These are phyloP conservation scores for Euura lappo DNA, from an alignment of 1,140 invertebrate genomes.

Conservation along the genomic window DNA sequence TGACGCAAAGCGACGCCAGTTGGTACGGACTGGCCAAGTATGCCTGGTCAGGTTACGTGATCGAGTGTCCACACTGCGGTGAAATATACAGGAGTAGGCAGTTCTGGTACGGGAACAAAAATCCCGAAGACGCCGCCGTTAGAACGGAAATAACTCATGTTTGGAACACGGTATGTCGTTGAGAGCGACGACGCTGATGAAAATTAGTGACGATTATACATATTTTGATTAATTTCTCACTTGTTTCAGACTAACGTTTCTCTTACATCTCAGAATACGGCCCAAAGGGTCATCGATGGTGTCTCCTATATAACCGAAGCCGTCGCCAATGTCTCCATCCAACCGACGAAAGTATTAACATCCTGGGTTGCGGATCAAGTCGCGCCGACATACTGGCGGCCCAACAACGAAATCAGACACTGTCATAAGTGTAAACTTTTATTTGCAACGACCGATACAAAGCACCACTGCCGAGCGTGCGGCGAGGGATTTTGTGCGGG, in stretches of 20 bases:
- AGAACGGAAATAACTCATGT: slow-evolving; percentile 77
- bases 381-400: slow-evolving; percentile 82
- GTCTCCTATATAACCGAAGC: slow-evolving; percentile 75
- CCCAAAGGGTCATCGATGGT: slow-evolving; percentile 77
- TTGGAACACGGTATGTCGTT: slow-evolving; percentile 74
- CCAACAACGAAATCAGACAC: slow-evolving; percentile 77
- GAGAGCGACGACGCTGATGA: not conserved
- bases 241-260: slow-evolving; percentile 40
- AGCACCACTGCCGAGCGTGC: slow-evolving; percentile 83
- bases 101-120: slow-evolving; percentile 86
- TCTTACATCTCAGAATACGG: slow-evolving; percentile 69
- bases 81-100: slow-evolving; percentile 83
- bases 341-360: slow-evolving; percentile 72
- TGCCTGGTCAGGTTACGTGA: slow-evolving; percentile 82
- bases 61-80: slow-evolving; percentile 83
- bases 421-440: slow-evolving; percentile 70
- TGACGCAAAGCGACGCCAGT: slow-evolving; percentile 69
- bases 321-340: slow-evolving; percentile 71
- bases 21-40: slow-evolving; percentile 79
- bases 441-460: slow-evolving; percentile 63
- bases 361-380: slow-evolving; percentile 79
- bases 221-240: slow-evolving; percentile 20
- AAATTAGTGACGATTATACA: slow-evolving; percentile 18
- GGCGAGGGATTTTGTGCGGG: slow-evolving; percentile 75
- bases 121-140: slow-evolving; percentile 73